These are phyloP conservation scores for Porites lutea DNA, from an alignment of 64 coral and sea anemone species.

Conservation along the genomic window DNA sequence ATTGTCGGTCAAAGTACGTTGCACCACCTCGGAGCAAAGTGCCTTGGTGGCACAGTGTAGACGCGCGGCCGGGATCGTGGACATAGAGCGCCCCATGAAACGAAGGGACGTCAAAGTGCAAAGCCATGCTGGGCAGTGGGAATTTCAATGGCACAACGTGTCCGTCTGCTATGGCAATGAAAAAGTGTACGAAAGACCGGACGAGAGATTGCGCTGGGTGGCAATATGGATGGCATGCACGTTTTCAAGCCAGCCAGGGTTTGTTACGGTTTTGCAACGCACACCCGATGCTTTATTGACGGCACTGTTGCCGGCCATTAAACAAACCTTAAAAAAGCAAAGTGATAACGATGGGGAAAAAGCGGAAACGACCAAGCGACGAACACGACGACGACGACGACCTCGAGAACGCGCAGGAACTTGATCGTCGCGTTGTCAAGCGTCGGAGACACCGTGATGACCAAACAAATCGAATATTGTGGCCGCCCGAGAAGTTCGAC, in stretches of 20 bases:
- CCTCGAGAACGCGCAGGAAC: not conserved
- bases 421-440: not conserved
- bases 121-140: not conserved
- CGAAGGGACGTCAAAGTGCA: not conserved
- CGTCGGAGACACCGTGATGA: not conserved
- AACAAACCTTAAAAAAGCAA: not conserved
- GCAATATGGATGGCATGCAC: not conserved
- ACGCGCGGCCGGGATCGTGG: not conserved
- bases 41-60: not conserved
- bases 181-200: not conserved
- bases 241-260: not conserved
- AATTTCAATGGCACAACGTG: not conserved
- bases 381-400: not conserved
- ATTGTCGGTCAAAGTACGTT: not conserved
- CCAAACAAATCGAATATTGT: not conserved
- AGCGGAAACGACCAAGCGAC: not conserved
- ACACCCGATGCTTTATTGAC: not conserved
- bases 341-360: not conserved
- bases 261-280: not conserved
- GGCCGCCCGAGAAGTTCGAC: not conserved
- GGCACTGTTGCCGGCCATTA: not conserved
- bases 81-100: not conserved
- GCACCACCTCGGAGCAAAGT: not conserved
- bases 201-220: not conserved
- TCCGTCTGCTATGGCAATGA: not conserved